phyloP scores from a whole-genome alignment of 1,140 invertebrate genomes.

The Zaprionus nigranus region DNA sequence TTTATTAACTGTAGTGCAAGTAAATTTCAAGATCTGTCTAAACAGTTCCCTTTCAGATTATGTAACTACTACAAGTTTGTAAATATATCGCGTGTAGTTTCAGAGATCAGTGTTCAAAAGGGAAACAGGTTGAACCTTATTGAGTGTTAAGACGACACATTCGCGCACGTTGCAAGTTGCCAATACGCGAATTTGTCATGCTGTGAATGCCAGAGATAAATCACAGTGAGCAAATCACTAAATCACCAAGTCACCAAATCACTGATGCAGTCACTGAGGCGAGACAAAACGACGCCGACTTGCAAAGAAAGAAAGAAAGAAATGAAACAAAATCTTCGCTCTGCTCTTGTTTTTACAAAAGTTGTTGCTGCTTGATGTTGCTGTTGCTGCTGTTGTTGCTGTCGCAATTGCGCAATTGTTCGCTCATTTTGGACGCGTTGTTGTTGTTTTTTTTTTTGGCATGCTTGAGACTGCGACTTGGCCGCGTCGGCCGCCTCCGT shows the following conservation, averaged over 20 bases:
- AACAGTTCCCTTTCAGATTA: too few relatives aligned
- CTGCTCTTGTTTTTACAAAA: conserved; percentile 30
- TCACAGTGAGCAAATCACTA: conserved; percentile 8
- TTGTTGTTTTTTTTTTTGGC: conserved; percentile 50
- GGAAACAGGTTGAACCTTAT: background rate
- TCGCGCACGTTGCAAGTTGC: background rate
- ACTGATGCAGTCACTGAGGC: conserved; percentile 25
- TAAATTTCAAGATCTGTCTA: too few relatives aligned
- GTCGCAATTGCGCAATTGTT: conserved; percentile 74
- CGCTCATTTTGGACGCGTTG: conserved; percentile 58
- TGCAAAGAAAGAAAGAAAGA: conserved; percentile 14
- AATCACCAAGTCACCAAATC: conserved; percentile 10
- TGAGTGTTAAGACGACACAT: background rate
- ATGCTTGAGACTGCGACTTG: conserved; percentile 31
- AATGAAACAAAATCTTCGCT: conserved; percentile 32
- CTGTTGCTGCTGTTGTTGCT: conserved; percentile 26
- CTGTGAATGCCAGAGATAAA: conserved; percentile 2
- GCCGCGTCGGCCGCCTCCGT: conserved; percentile 6
- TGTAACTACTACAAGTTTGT: too few relatives aligned
- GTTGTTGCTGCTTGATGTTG: conserved; percentile 9
- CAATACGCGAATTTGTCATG: background rate
- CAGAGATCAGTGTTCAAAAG: too few relatives aligned
- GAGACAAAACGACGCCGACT: conserved; percentile 12
- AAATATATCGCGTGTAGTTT: too few relatives aligned
- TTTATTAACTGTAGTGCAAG: too few relatives aligned